phyloP scores from a whole-genome alignment of 2,888 invertebrate species.

The Hemistola chrysoprasaria region DNA sequence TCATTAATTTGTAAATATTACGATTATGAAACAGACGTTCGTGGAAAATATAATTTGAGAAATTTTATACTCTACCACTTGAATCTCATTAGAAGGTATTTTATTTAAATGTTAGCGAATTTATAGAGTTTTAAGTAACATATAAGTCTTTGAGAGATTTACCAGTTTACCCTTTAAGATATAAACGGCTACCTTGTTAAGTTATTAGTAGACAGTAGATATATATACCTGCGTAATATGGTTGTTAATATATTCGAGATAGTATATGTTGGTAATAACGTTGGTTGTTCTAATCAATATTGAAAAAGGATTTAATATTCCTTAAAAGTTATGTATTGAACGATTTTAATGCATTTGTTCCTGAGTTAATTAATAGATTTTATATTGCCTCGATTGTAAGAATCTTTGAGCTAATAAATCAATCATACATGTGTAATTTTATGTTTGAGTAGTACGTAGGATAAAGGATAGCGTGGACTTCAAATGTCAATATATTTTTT shows the following conservation, averaged over 20 bases:
- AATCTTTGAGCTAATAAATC: conserved; percentile 35
- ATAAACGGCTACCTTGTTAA: conserved; percentile 74
- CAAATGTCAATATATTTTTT: too few species aligned
- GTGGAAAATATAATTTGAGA: conserved; percentile 59
- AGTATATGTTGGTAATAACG: conserved; percentile 62
- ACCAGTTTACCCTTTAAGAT: conserved; percentile 74
- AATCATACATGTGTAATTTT: conserved; percentile 70
- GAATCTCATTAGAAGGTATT: conserved; percentile 82
- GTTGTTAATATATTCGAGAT: conserved; percentile 80
- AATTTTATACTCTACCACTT: conserved; percentile 75
- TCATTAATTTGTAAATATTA: conserved; percentile 75
- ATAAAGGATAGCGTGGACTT: conserved; percentile 22
- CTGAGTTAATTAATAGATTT: conserved; percentile 81
- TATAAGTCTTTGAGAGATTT: conserved; percentile 76
- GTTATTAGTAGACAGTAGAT: conserved; percentile 47
- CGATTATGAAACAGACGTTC: conserved; percentile 49
- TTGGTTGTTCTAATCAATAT: conserved; percentile 68
- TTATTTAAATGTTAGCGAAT: conserved; percentile 76
- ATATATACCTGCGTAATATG: conserved; percentile 66
- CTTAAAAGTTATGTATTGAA: conserved; percentile 58
- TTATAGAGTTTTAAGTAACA: conserved; percentile 70
- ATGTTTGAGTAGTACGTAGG: conserved; percentile 56
- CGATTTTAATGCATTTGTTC: conserved; percentile 82
- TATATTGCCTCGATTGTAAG: conserved; percentile 65
- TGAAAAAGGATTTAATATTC: conserved; percentile 62